Evolutionary conservation across 2,888 invertebrate genomes (phyloP).

Genomic region (Brachynemurus nebulosus): DNA sequence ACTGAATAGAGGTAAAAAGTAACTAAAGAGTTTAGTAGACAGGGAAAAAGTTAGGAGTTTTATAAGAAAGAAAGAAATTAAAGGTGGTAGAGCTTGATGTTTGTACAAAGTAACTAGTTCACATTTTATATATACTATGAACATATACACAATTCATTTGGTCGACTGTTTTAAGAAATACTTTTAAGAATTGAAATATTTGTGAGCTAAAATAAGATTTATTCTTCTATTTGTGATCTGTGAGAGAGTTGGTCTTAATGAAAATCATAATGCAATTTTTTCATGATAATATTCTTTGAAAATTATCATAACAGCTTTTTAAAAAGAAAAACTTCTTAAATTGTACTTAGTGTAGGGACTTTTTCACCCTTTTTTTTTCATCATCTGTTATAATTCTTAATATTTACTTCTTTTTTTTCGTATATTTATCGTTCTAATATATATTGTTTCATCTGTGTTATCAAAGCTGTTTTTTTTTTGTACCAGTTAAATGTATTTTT

Average conservation of each 20-base stretch:
- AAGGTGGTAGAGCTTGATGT: constrained; percentile 10
- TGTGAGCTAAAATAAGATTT: constrained; percentile 7
- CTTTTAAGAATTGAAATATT: constrained; percentile 11
- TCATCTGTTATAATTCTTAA: background rate
- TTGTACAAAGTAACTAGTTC: no score
- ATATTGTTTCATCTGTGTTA: no score
- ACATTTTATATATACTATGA: no score
- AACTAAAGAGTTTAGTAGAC: constrained; percentile 9
- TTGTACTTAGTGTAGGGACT: no score
- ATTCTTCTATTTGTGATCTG: constrained; percentile 9
- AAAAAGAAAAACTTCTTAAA: background rate
- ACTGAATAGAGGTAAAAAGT: constrained; percentile 10
- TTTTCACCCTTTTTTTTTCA: background rate
- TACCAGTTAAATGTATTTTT: background rate
- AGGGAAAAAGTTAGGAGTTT: constrained; percentile 6
- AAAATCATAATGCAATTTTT: constrained; percentile 3
- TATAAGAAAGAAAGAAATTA: constrained; percentile 11
- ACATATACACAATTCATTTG: no score
- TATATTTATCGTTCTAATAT: no score
- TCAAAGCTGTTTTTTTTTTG: background rate
- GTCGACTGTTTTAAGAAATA: constrained; percentile 11
- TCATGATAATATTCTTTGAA: background rate
- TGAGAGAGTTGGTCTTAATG: background rate
- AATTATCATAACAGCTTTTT: background rate
- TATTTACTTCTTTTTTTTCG: background rate